Percentiles rank a stretch among this genome's conserved stretches.
Evolutionary conservation across 2,888 invertebrate species (phyloP).

Genomic region (Hypsopygia costalis): DNA sequence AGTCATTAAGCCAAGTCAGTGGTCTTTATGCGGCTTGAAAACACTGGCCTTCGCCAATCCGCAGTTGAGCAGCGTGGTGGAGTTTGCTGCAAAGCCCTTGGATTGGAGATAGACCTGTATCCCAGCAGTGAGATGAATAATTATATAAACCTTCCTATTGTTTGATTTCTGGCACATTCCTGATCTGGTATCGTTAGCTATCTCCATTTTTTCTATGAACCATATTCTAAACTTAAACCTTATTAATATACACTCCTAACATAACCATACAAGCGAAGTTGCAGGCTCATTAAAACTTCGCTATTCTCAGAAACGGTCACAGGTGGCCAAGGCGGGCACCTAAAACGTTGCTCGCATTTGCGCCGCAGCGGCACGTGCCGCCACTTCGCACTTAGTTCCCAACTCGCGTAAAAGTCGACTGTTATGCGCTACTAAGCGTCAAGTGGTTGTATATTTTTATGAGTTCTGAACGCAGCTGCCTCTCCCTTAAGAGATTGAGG

Average conservation of each 20-base stretch:
- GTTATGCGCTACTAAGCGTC: slow-evolving; percentile 47
- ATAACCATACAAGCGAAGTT: neutral
- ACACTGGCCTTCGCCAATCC: too few species aligned
- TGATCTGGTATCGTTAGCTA: too few species aligned
- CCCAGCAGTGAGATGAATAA: too few species aligned
- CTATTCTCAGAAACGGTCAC: slow-evolving; percentile 34
- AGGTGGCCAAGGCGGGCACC: slow-evolving; percentile 52
- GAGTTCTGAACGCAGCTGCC: slow-evolving; percentile 40
- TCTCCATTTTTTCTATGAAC: too few species aligned
- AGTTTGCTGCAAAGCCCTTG: too few species aligned
- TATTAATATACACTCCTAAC: neutral
- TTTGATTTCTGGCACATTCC: too few species aligned
- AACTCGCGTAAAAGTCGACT: slow-evolving; percentile 63
- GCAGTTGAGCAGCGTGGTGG: too few species aligned
- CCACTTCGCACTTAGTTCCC: slow-evolving; percentile 62
- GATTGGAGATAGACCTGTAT: too few species aligned
- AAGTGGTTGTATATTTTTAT: slow-evolving; percentile 59
- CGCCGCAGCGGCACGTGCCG: slow-evolving; percentile 52
- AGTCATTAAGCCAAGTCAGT: too few species aligned
- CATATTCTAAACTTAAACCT: neutral
- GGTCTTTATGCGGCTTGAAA: too few species aligned
- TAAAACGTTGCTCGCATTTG: slow-evolving; percentile 62
- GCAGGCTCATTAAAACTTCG: slow-evolving; percentile 35
- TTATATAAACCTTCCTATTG: too few species aligned
- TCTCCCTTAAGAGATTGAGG: slow-evolving; percentile 45